Evolutionary conservation across 2,113 vertebrate species (phyloP).

Genomic region (Lepus europaeus): DNA sequence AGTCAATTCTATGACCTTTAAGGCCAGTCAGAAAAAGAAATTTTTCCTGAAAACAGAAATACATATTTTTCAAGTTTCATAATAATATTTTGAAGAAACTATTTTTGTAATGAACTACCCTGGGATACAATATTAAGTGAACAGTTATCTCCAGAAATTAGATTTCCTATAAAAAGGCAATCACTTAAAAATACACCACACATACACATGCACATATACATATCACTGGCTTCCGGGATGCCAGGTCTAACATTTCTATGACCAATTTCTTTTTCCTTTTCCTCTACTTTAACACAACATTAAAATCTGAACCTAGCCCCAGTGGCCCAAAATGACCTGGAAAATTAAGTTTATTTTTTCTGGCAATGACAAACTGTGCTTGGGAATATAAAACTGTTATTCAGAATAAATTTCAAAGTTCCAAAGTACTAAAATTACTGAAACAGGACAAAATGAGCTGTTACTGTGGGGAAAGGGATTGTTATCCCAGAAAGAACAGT

Average conservation of each 20-base stretch:
- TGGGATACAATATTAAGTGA: conserved; percentile 46
- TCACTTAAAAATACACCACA: conserved; percentile 20
- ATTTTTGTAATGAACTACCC: conserved; percentile 42
- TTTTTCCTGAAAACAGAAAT: conserved; percentile 60
- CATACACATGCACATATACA: background rate
- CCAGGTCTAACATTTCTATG: conserved; percentile 42
- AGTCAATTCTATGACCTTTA: background rate
- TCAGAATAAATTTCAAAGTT: conserved; percentile 87
- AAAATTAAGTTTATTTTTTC: conserved; percentile 89
- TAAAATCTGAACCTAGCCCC: conserved; percentile 79
- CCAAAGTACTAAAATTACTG: conserved; percentile 88
- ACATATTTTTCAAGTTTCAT: conserved; percentile 48
- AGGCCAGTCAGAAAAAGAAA: conserved; percentile 15
- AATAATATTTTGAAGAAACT: background rate
- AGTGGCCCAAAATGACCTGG: conserved; percentile 84
- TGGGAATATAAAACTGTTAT: conserved; percentile 90
- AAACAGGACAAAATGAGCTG: conserved; percentile 88
- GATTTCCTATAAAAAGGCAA: conserved; percentile 11
- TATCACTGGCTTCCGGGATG: background rate
- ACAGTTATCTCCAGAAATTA: conserved; percentile 19
- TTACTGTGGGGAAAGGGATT: conserved; percentile 79
- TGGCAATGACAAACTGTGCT: conserved; percentile 89
- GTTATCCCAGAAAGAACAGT: conserved; percentile 86
- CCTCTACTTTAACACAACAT: conserved; percentile 67
- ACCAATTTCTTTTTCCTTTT: conserved; percentile 68